Percentiles rank a stretch among this genome's conserved stretches.
Evolutionary conservation across 2,888 invertebrate species (phyloP).

Genomic region (Pasiphila rectangulata): DNA sequence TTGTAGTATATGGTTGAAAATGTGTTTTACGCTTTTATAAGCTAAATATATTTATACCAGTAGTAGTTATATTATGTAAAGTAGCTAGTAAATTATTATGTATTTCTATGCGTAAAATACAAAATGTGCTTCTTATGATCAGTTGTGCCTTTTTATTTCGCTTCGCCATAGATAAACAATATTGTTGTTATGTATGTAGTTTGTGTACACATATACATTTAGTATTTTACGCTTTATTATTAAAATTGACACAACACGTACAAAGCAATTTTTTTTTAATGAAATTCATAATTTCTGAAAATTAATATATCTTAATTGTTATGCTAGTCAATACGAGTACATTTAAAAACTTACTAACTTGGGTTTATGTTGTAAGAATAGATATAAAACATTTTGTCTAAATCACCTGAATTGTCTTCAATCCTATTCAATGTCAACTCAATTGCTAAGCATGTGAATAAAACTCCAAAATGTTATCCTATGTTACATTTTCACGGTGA

Average conservation of each 20-base stretch:
- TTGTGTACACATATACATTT: slow-evolving; percentile 41
- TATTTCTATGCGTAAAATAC: slow-evolving; percentile 59
- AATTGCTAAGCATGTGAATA: slow-evolving; percentile 3
- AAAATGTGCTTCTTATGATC: slow-evolving; percentile 59
- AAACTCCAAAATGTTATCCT: not conserved
- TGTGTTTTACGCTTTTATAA: slow-evolving; percentile 31
- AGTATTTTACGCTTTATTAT: slow-evolving; percentile 62
- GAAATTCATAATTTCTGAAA: slow-evolving; percentile 38
- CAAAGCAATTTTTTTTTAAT: not conserved
- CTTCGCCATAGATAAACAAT: slow-evolving; percentile 40
- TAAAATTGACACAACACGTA: slow-evolving; percentile 10
- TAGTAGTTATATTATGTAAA: slow-evolving; percentile 19
- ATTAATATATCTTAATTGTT: slow-evolving; percentile 47
- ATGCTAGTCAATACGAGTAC: slow-evolving; percentile 62
- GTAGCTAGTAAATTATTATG: slow-evolving; percentile 37
- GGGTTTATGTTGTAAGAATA: slow-evolving; percentile 8
- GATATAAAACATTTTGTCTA: not conserved
- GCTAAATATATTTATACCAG: slow-evolving; percentile 24
- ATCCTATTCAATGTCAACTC: not conserved
- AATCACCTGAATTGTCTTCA: slow-evolving; percentile 1
- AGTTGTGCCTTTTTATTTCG: slow-evolving; percentile 54
- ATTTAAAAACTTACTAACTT: slow-evolving; percentile 43
- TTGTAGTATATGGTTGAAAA: slow-evolving; percentile 34
- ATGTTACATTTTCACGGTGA: not conserved
- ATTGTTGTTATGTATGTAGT: slow-evolving; percentile 30